Evolutionary conservation across 2,888 invertebrate genomes (phyloP), one percentile per base, ranked within the genome.

Genomic region (Melanostoma scalare): DNA sequence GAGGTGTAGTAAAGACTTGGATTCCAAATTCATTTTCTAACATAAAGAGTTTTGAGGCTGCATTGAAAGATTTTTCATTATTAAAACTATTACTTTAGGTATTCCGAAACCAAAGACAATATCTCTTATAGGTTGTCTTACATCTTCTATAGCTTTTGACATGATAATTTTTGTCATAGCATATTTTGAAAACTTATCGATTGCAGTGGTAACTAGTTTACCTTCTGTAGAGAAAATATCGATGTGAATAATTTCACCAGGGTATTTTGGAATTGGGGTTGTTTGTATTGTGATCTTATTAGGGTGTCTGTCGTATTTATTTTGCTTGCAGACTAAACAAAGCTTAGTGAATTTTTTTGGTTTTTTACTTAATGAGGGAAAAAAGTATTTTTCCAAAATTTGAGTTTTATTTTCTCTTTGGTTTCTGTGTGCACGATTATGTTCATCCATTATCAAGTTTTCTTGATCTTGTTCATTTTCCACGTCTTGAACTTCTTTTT

Each of bases 251-350:
- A 63, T 63, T 63, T 63, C 50, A 8, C 38, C 10, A 5, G 48
- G 63, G 35, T 63, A 63, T 20, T 20, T 63, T 3, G 63, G 48
- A 35, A 63, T 48, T 3, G 50, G 63, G 3, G 63, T 63, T n/a
- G 48, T 9, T 38, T 50, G 46, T 50, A 50, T 10, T 4, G 35
- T 6, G 4, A 52, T 40, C 4, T 67, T 52, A 52, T 67, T 52
- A 1, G 52, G 60, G 8, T 60, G 60, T 3, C 42, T 20, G 9
- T 60, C 60, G 33, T 60, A 60, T 48, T 63, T 63, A n/a, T 52
- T 65, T 3, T 20, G 36, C 40, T 52, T 35, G 31, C 65, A 65
- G 3, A 65, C 38, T 3, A 40, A 9, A 30, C 65, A 65, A n/a
- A n/a, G 4, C 4, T 53, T 10, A 3, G 53, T 53, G 8, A 53